These are phyloP conservation scores for Bryconaethiops microstoma DNA, from an alignment of 2,797 vertebrate genomes.

Conservation along the genomic window DNA sequence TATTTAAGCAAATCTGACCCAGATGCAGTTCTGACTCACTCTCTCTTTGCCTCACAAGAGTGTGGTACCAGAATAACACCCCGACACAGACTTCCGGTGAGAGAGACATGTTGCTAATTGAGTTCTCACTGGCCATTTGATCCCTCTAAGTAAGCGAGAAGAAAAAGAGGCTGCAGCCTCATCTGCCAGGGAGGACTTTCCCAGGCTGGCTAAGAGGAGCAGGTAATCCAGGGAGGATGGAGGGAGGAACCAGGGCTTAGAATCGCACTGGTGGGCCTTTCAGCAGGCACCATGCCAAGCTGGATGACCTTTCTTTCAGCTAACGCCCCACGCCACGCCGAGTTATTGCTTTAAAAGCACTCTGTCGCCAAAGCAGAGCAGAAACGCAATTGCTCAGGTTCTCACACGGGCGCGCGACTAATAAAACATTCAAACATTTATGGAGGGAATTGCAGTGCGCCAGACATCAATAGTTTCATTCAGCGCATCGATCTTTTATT, in stretches of 20 bases:
- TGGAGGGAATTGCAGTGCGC: conserved; percentile 45
- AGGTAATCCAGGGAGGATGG: conserved; percentile 73
- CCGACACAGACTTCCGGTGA: conserved; percentile 55
- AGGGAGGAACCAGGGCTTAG: conserved; percentile 50
- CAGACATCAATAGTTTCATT: conserved; percentile 54
- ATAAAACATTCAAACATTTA: conserved; percentile 63
- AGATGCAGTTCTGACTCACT: conserved; percentile 74
- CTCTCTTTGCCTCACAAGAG: conserved; percentile 47
- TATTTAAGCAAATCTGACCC: conserved; percentile 86
- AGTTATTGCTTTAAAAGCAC: conserved; percentile 65
- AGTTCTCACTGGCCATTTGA: conserved; percentile 84
- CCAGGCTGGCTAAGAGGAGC: conserved; percentile 67
- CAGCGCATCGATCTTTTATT: conserved; percentile 54
- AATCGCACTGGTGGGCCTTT: conserved; percentile 57
- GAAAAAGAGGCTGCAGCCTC: conserved; percentile 72
- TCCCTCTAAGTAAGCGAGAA: conserved; percentile 88
- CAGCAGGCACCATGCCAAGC: conserved; percentile 62
- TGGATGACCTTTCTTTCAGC: conserved; percentile 62
- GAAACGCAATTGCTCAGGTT: conserved; percentile 55
- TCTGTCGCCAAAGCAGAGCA: conserved; percentile 51
- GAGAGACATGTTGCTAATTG: conserved; percentile 81
- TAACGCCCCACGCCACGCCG: conserved; percentile 67
- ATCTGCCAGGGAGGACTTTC: conserved; percentile 70
- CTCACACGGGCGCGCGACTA: conserved; percentile 47
- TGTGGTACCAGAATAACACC: not conserved